A percentile compares a stretch with the other conserved stretches of the same genome.
phyloP scores from a whole-genome alignment of 2,797 vertebrate species.

The Acropternis orthonyx region DNA sequence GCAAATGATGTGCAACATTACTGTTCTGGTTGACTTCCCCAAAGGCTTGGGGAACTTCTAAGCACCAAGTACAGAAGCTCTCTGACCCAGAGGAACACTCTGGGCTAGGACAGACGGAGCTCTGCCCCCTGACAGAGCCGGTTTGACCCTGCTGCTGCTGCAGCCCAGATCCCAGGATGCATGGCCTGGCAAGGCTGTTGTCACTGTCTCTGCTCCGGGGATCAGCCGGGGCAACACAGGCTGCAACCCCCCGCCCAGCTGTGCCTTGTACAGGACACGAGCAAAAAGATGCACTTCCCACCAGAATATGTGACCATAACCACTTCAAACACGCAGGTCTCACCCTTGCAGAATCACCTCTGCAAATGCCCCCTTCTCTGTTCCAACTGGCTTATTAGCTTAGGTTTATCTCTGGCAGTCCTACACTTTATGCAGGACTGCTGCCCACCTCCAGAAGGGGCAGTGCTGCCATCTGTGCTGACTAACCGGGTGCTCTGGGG shows the following conservation, averaged over 20 bases:
- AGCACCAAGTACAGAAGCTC: background rate
- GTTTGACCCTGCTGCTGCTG: background rate
- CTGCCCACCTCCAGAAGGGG: background rate
- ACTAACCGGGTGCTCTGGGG: background rate
- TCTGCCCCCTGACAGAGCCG: background rate
- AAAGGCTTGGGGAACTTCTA: background rate
- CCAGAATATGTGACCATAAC: background rate
- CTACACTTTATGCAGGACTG: background rate
- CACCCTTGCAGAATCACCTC: background rate
- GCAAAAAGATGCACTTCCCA: background rate
- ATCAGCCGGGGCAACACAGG: background rate
- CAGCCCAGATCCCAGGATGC: background rate
- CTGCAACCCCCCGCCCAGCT: background rate
- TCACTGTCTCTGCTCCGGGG: background rate
- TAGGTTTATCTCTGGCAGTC: background rate
- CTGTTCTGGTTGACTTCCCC: background rate
- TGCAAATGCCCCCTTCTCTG: background rate
- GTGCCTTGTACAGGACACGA: accelerated
- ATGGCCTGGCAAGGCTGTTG: background rate
- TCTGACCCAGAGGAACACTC: background rate
- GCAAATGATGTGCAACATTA: background rate
- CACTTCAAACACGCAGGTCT: background rate
- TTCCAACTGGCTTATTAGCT: background rate
- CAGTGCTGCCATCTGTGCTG: background rate
- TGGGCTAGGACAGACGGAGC: background rate